A percentile compares a stretch with the other conserved stretches of the same genome.
These are phyloP conservation scores for Sitophilus oryzae DNA, from an alignment of 1,140 invertebrate genomes.

Conservation along the genomic window DNA sequence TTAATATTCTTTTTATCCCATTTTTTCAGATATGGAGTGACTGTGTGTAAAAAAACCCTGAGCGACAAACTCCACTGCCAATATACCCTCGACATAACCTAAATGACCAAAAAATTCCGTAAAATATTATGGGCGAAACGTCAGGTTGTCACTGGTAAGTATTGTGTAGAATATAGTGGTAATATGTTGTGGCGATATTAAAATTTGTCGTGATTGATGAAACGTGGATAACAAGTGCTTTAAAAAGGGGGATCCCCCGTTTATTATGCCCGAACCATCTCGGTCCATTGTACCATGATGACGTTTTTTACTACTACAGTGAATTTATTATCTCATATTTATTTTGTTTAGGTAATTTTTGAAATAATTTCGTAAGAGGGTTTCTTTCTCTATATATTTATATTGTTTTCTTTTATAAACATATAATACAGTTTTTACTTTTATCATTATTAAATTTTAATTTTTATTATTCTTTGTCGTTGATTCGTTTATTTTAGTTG, in stretches of 20 bases:
- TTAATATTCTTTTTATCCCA: too few relatives aligned
- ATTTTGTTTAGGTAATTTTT: conserved; percentile 6
- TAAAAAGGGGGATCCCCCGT: conserved; percentile 29
- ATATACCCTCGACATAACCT: conserved; percentile 15
- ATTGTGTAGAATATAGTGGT: conserved; percentile 39
- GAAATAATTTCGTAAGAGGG: too few relatives aligned
- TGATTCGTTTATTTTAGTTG: too few relatives aligned
- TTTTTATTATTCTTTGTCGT: too few relatives aligned
- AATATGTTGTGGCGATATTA: conserved; percentile 41
- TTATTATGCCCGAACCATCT: conserved; percentile 30
- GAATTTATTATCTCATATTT: conserved; percentile 35
- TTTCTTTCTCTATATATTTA: too few relatives aligned
- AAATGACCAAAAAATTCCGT: conserved; percentile 25
- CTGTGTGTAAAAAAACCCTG: too few relatives aligned
- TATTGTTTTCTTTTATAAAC: too few relatives aligned
- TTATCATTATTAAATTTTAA: too few relatives aligned
- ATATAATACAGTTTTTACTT: too few relatives aligned
- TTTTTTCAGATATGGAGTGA: too few relatives aligned
- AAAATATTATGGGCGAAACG: conserved; percentile 25
- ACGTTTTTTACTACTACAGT: conserved; percentile 31
- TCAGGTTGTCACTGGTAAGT: conserved; percentile 32
- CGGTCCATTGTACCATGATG: conserved; percentile 30
- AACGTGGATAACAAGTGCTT: conserved; percentile 37
- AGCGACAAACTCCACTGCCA: conserved; percentile 7
- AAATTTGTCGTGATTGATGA: conserved; percentile 43